These are phyloP conservation scores for Lysiphlebus fabarum DNA, from an alignment of 1,140 invertebrate genomes.

Conservation along the genomic window DNA sequence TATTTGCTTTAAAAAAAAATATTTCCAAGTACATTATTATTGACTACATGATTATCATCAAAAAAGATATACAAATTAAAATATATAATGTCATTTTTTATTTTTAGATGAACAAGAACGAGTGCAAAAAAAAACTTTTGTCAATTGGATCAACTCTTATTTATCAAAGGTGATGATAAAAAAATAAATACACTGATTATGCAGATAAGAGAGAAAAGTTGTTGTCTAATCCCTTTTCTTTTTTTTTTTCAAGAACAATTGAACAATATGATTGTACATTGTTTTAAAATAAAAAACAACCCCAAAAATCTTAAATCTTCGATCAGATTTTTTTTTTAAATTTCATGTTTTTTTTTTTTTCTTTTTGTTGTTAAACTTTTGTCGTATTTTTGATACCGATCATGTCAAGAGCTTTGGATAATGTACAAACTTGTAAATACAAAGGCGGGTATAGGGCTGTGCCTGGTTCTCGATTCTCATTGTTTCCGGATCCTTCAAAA, in stretches of 20 bases:
- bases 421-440: constrained; percentile 32
- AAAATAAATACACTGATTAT: constrained; percentile 4
- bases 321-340: no score
- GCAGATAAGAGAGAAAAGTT: no score
- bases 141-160: constrained; percentile 99
- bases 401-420: background rate
- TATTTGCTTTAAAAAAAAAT: no score
- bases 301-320: no score
- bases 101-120: constrained; percentile 97
- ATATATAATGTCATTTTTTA: constrained; percentile 31
- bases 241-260: background rate
- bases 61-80: background rate
- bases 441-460: constrained; percentile 25
- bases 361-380: no score
- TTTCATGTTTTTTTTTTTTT: no score
- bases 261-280: no score
- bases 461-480: constrained; percentile 42
- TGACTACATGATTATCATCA: no score
- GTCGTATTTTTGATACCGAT: background rate
- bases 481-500: constrained; percentile 45
- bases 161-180: constrained; percentile 77
- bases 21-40: no score
- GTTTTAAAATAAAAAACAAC: no score
- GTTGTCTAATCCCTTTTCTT: background rate
- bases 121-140: constrained; percentile 98